phyloP scores from a whole-genome alignment of 2,888 invertebrate genomes.

The Silvanus unidentatus region DNA sequence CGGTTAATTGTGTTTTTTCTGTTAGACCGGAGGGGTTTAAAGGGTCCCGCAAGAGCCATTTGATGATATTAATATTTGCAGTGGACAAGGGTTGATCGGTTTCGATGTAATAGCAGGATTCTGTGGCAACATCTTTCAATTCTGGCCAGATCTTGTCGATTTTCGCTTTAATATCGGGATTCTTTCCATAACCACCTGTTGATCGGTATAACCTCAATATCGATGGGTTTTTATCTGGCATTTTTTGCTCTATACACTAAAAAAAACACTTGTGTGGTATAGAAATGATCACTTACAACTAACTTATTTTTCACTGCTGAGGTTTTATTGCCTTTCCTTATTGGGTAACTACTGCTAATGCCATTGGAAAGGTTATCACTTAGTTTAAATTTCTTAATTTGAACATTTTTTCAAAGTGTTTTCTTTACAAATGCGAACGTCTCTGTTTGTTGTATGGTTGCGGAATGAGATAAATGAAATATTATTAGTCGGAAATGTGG shows the following conservation, averaged over 20 bases:
- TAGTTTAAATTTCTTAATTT: slow-evolving; percentile 1
- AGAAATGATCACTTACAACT: neutral
- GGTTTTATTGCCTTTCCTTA: no score
- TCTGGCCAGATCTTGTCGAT: slow-evolving; percentile 42
- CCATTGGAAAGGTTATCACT: slow-evolving; percentile 3
- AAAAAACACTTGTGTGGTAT: no score
- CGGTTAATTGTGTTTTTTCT: slow-evolving; percentile 49
- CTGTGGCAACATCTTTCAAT: slow-evolving; percentile 58
- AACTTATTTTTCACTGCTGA: neutral
- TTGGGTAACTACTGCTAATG: neutral
- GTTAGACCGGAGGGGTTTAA: slow-evolving; percentile 57
- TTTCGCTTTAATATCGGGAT: slow-evolving; percentile 54
- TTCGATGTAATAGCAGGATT: slow-evolving; percentile 79
- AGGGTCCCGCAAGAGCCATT: slow-evolving; percentile 75
- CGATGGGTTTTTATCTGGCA: slow-evolving; percentile 14
- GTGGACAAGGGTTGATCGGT: slow-evolving; percentile 51
- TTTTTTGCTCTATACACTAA: neutral
- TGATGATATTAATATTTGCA: slow-evolving; percentile 58
- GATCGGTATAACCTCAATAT: slow-evolving; percentile 57
- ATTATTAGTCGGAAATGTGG: no score
- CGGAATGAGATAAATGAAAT: no score
- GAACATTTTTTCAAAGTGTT: no score
- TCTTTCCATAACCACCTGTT: slow-evolving; percentile 57
- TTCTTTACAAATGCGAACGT: neutral
- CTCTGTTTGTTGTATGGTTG: neutral